These are phyloP conservation scores for Heliconius cydno DNA, from an alignment of 2,888 invertebrate species.

Conservation along the genomic window DNA sequence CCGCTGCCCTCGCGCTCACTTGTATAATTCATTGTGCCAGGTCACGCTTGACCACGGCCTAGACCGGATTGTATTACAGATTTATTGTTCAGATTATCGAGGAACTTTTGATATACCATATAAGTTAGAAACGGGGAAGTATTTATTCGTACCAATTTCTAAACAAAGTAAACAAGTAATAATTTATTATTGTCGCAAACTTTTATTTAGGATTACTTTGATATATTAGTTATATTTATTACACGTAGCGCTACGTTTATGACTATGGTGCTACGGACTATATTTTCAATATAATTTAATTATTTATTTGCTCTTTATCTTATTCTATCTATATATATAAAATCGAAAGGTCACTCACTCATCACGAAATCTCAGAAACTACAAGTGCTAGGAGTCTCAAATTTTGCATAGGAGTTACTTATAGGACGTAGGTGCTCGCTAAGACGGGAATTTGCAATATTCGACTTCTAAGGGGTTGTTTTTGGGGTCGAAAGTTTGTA, in stretches of 20 bases:
- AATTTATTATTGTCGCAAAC: slow-evolving; percentile 16
- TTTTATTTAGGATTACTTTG: slow-evolving; percentile 10
- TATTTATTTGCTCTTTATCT: background rate
- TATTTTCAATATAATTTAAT: background rate
- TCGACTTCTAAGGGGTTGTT: no score
- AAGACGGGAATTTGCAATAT: no score
- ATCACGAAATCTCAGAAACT: no score
- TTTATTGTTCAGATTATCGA: slow-evolving; percentile 56
- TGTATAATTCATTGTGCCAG: slow-evolving; percentile 77
- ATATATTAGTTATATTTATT: background rate
- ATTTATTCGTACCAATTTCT: slow-evolving; percentile 25
- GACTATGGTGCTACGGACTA: background rate
- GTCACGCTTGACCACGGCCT: slow-evolving; percentile 72
- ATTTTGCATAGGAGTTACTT: no score
- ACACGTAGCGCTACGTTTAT: slow-evolving; percentile 6
- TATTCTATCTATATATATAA: no score
- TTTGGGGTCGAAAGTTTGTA: no score
- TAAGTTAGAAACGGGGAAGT: slow-evolving; percentile 16
- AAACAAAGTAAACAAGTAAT: slow-evolving; percentile 21
- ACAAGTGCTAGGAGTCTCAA: no score
- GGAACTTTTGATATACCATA: slow-evolving; percentile 39
- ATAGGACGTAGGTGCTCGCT: no score
- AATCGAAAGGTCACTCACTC: no score
- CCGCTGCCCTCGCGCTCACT: slow-evolving; percentile 77
- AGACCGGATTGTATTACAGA: slow-evolving; percentile 63